These are phyloP conservation scores for Stictocephala bisonia DNA, from an alignment of 2,888 invertebrate species.

Conservation along the genomic window DNA sequence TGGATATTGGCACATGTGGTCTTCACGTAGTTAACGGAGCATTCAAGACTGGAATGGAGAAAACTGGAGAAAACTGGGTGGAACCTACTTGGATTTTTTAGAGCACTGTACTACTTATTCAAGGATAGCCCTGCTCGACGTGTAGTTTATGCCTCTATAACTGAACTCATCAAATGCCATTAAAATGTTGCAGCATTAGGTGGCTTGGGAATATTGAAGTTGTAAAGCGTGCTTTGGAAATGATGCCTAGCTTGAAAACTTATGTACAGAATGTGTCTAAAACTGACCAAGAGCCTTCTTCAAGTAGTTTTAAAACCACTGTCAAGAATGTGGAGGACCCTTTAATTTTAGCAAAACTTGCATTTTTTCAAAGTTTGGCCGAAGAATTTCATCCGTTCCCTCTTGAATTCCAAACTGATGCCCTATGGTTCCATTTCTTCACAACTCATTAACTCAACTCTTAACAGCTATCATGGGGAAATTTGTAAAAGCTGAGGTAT, in stretches of 20 bases:
- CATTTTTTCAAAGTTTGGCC: conserved; percentile 47
- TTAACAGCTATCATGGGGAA: not conserved
- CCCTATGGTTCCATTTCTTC: conserved; percentile 49
- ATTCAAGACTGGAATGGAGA: conserved; percentile 33
- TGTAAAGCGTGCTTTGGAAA: conserved; percentile 45
- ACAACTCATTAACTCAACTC: not conserved
- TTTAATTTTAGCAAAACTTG: conserved; percentile 46
- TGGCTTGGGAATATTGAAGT: conserved; percentile 50
- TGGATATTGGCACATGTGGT: conserved; percentile 38
- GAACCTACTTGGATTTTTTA: conserved; percentile 39
- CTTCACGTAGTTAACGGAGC: conserved; percentile 36
- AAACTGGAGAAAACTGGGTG: conserved; percentile 36
- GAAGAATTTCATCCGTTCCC: conserved; percentile 48
- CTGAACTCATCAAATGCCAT: conserved; percentile 41
- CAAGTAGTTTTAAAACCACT: conserved; percentile 3
- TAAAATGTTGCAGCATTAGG: conserved; percentile 47
- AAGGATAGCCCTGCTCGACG: too few relatives aligned
- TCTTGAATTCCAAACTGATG: conserved; percentile 42
- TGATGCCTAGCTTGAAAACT: conserved; percentile 43
- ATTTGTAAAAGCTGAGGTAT: not conserved
- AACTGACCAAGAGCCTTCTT: too few relatives aligned
- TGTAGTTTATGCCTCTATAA: too few relatives aligned
- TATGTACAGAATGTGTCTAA: conserved; percentile 41
- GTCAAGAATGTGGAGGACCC: conserved; percentile 32
- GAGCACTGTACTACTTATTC: conserved; percentile 46